These are phyloP conservation scores for Pandemis heparana DNA, from an alignment of 2,888 invertebrate species.

Conservation along the genomic window DNA sequence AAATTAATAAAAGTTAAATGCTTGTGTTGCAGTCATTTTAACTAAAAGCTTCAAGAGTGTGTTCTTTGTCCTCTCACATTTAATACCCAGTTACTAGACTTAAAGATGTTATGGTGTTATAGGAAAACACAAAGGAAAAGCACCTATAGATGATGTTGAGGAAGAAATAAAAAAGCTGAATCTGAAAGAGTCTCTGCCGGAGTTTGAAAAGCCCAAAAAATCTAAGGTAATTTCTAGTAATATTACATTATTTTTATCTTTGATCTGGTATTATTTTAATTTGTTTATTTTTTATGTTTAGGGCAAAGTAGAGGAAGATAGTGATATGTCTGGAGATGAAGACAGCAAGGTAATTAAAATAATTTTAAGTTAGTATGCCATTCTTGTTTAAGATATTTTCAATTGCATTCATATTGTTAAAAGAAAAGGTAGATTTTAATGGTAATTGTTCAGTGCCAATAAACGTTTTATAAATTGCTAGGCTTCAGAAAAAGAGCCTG, in stretches of 20 bases:
- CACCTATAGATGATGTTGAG: constrained; percentile 77
- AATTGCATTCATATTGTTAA: neutral
- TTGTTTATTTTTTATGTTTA: constrained; percentile 19
- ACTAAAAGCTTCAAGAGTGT: neutral
- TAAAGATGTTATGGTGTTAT: constrained; percentile 6
- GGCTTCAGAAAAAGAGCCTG: constrained; percentile 65
- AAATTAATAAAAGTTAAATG: no score
- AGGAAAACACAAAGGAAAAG: constrained; percentile 77
- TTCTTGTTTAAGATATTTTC: no score
- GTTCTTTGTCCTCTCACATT: neutral
- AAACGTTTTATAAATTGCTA: neutral
- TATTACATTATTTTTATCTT: neutral
- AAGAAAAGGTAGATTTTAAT: no score
- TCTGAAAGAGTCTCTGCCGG: constrained; percentile 67
- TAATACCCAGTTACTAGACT: no score
- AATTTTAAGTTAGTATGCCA: neutral
- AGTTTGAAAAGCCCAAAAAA: constrained; percentile 59
- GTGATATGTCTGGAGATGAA: constrained; percentile 55
- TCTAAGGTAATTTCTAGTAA: constrained; percentile 53
- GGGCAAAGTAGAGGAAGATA: constrained; percentile 50
- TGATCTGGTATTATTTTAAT: neutral
- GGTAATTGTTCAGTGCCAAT: neutral
- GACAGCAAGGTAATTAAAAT: constrained; percentile 61
- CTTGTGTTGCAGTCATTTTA: no score
- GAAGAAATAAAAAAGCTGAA: constrained; percentile 79